Evolutionary conservation across 2,888 invertebrate species (phyloP), one percentile per base, ranked within the genome.

Genomic region (Drosophila demipolita): DNA sequence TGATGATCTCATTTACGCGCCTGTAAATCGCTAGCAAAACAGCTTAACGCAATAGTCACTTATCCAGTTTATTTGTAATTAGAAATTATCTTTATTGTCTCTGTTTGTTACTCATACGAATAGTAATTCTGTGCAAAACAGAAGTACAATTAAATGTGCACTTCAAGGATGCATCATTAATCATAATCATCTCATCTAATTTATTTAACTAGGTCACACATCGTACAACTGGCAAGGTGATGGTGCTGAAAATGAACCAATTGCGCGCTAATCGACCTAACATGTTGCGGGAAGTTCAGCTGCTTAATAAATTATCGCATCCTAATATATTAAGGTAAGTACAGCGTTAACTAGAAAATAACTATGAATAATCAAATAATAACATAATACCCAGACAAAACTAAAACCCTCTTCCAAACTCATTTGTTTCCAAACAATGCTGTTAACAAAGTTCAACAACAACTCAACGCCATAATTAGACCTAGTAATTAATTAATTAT

Each of bases 221-320:
- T 94, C 96, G 96, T 93, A 96, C 96, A 84, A 98, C 98, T 65
- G 97, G 97, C 89, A 96, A 98, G 93, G 97, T 98, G 92, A 99
- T 99, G 98, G 99, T 98, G 93, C 95, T 99, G 91, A 99, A 99
- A 94, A 98, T 97, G 97, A 98, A 99, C 94, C 96, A 98, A 94
- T 96, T 97, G 92, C 95, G 97, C 78, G 97, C 98, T 88, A 98
- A 99, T 94, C 95, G 98, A 91, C 97, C 97, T 87, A 98, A 98
- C 94, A 99, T 99, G 97, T 95, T 99, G 90, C 97, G 98, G 92
- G 99, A 99, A 94, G 98, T 98, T 82, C 98, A 99, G 94, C 96
- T 99, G 89, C 98, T 99, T 96, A 99, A 99, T 94, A 96, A 97
- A 92, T 95, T 99, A 82, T 97, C 97, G 91, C 98, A 99, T 94